Evolutionary conservation across 2,797 vertebrate species (phyloP).

Genomic region (Phalanger gymnotis): DNA sequence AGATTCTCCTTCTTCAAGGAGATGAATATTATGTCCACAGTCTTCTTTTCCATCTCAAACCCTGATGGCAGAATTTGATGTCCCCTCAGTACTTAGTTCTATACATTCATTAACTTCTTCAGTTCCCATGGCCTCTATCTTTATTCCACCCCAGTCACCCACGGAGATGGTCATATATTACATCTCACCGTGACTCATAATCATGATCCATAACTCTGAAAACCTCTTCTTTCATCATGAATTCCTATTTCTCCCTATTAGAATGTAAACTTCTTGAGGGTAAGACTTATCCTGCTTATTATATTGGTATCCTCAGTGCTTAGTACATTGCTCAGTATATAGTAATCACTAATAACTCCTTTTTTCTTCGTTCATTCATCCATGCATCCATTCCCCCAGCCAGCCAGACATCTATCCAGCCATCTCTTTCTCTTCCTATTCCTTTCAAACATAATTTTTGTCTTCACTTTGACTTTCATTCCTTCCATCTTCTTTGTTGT

Average conservation of each 20-base stretch:
- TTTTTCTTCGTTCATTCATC: not conserved
- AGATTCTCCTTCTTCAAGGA: not conserved
- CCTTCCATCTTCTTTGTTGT: not conserved
- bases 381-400: not conserved
- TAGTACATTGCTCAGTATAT: not conserved
- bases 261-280: not conserved
- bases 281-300: not conserved
- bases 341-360: not conserved
- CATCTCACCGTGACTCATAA: not conserved
- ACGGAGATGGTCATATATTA: not conserved
- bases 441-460: not conserved
- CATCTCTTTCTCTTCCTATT: not conserved
- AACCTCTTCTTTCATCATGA: not conserved
- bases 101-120: not conserved
- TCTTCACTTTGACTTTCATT: not conserved
- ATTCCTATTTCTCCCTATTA: not conserved
- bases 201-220: not conserved
- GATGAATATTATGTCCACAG: not conserved
- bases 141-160: not conserved
- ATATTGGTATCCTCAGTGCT: not conserved
- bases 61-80: not conserved
- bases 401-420: not conserved
- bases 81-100: not conserved
- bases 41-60: not conserved
- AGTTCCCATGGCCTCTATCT: not conserved